These are phyloP conservation scores for Carassius gibelio DNA, from an alignment of 2,113 vertebrate species.

Conservation along the genomic window DNA sequence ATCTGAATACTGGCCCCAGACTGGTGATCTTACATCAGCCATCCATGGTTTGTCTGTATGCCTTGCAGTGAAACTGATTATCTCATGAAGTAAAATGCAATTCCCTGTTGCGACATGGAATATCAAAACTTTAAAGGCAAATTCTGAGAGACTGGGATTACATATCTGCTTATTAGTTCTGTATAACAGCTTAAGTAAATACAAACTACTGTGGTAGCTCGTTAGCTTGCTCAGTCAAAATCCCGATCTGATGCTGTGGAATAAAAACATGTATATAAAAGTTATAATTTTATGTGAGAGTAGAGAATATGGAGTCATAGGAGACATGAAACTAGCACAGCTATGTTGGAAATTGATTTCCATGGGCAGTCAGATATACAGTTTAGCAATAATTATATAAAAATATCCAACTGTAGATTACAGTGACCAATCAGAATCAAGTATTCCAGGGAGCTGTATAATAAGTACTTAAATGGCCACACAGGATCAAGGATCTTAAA, in stretches of 20 bases:
- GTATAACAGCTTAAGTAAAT: not conserved
- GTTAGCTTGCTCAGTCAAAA: not conserved
- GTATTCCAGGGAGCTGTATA: not conserved
- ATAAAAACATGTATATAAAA: conserved; percentile 13
- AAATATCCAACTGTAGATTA: not conserved
- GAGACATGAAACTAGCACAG: not conserved
- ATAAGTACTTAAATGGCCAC: not conserved
- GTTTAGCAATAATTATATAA: not conserved
- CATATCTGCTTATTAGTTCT: not conserved
- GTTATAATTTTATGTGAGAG: not conserved
- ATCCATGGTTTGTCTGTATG: not conserved
- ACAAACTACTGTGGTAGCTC: not conserved
- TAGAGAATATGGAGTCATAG: not conserved
- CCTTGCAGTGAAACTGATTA: conserved; percentile 28
- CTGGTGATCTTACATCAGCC: conserved; percentile 9
- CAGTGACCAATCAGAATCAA: not conserved
- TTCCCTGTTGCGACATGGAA: not conserved
- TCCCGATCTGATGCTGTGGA: not conserved
- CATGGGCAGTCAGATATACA: not conserved
- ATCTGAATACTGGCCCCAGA: conserved; percentile 4
- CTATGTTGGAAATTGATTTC: not conserved
- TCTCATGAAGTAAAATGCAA: not conserved
- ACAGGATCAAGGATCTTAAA: too few relatives aligned
- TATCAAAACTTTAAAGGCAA: not conserved
- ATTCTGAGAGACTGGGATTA: not conserved